These are phyloP conservation scores for Stigmatopora argus DNA, from an alignment of 2,113 vertebrate genomes.

Conservation along the genomic window DNA sequence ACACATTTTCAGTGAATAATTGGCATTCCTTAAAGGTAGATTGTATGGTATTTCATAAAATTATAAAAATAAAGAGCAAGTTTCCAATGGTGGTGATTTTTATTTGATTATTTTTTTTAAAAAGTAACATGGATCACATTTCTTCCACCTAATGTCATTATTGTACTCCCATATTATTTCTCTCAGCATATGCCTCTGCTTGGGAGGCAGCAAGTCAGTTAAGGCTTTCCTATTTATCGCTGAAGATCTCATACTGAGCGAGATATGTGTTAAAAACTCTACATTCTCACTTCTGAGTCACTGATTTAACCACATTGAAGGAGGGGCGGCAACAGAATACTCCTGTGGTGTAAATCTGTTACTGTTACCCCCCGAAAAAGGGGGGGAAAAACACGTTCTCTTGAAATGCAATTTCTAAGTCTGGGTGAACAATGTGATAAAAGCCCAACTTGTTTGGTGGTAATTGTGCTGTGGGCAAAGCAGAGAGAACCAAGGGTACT, in stretches of 20 bases:
- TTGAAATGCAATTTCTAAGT: slow-evolving; percentile 83
- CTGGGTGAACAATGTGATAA: slow-evolving; percentile 81
- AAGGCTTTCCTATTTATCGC: slow-evolving; percentile 66
- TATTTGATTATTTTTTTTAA: too few relatives aligned
- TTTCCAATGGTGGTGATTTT: slow-evolving; percentile 4
- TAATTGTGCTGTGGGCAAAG: slow-evolving; percentile 60
- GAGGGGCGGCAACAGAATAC: slow-evolving; percentile 77
- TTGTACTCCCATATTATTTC: slow-evolving; percentile 54
- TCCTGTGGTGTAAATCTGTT: slow-evolving; percentile 82
- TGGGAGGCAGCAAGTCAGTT: slow-evolving; percentile 65
- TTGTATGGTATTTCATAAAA: slow-evolving; percentile 12
- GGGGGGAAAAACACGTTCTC: slow-evolving; percentile 52
- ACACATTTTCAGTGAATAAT: slow-evolving; percentile 29
- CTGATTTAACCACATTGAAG: slow-evolving; percentile 84
- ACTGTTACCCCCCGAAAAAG: slow-evolving; percentile 55
- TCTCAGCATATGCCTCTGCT: slow-evolving; percentile 64
- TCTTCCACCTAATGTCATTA: slow-evolving; percentile 43
- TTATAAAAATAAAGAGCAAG: slow-evolving; percentile 11
- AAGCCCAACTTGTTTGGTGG: slow-evolving; percentile 80
- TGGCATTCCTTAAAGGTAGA: slow-evolving; percentile 32
- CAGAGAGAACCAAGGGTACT: slow-evolving; percentile 35
- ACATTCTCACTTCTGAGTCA: slow-evolving; percentile 98
- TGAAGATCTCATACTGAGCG: slow-evolving; percentile 77
- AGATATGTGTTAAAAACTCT: slow-evolving; percentile 91
- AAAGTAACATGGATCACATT: too few relatives aligned